Base-by-base conservation (phyloP, 2,113 vertebrate species). In the Tor tambroides region DNA sequence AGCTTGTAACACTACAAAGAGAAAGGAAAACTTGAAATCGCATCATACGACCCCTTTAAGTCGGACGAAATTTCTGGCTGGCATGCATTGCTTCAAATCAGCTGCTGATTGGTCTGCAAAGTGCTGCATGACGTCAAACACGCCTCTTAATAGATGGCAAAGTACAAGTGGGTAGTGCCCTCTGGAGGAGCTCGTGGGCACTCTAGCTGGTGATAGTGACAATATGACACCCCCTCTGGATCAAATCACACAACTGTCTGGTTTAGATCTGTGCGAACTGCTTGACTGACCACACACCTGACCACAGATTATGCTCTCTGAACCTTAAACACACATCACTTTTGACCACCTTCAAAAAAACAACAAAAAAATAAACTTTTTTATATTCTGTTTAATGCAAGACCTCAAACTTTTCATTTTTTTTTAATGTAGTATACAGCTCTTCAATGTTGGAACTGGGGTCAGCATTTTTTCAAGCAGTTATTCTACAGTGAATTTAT, bases 281-380 rank as follows among this genome's bases (percentile, higher is more conserved):
- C 49, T 56, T 78, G 46, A 54, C 49, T 78, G 49, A 56, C 49
- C 28, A 78, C 19, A 78, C 49, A 23, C 30, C 76, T 32, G 76
- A 56, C 76, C 76, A 14, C 8, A 43, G 23, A 54, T 78, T 78
- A 14, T 78, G 43, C 75, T 78, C 26, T 78, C 51, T 54, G 49
- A 56, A 78, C 5, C 26, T 32, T 78, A 17, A 78, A 54, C 76
- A 78, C 75, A 35, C 35, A 35, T 35, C 35, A 35, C 35, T 35
- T 35, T 35, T 35, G 35, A 35, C 35, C 35, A 35, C 35, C 35
- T 6, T 35, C 35, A 35, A 35, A 35, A n/a, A n/a, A n/a, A n/a
- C n/a, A n/a, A n/a, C n/a, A n/a, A n/a, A n/a, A n/a, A n/a, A n/a
- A n/a, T n/a, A n/a, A n/a, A n/a, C 6, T 56, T n/a, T 61, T 28